Conservation (phyloP, 1,140 invertebrate species). For the Calephelis nemesis region DNA sequence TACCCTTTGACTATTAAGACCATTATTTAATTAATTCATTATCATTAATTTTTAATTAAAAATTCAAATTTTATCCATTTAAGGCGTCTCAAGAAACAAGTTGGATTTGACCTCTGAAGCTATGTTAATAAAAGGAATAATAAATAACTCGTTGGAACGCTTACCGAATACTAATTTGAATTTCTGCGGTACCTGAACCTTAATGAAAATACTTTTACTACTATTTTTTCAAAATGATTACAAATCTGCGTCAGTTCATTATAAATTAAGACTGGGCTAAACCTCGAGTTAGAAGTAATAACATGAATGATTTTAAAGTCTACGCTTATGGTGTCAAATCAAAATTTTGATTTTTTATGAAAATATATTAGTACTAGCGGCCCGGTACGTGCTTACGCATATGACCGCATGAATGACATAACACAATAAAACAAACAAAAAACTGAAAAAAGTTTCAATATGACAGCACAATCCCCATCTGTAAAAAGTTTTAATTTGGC, state of each 20-base stretch:
- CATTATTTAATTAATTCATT: neutral
- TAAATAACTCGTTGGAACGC: constrained; percentile 7
- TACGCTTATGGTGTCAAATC: too few species aligned
- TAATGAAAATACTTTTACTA: constrained; percentile 3
- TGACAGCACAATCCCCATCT: too few species aligned
- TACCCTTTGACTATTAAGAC: neutral
- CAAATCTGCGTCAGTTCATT: neutral
- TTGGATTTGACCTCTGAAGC: constrained; percentile 2
- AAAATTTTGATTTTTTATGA: too few species aligned
- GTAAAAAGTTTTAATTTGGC: too few species aligned
- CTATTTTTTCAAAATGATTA: constrained; percentile 9
- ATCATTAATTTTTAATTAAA: neutral
- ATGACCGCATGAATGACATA: too few species aligned
- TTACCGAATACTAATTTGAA: constrained; percentile 10
- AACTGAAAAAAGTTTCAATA: too few species aligned
- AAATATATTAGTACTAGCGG: too few species aligned
- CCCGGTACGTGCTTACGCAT: too few species aligned
- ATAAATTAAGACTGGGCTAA: too few species aligned
- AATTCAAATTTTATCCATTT: constrained; percentile 7
- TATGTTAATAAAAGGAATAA: constrained; percentile 15
- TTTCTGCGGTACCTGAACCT: neutral
- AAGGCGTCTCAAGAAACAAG: constrained; percentile 4
- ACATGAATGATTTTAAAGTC: too few species aligned
- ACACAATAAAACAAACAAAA: too few species aligned
- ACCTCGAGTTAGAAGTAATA: too few species aligned